phyloP scores from a whole-genome alignment of 2,888 invertebrate species.

The Synanthedon formicaeformis region DNA sequence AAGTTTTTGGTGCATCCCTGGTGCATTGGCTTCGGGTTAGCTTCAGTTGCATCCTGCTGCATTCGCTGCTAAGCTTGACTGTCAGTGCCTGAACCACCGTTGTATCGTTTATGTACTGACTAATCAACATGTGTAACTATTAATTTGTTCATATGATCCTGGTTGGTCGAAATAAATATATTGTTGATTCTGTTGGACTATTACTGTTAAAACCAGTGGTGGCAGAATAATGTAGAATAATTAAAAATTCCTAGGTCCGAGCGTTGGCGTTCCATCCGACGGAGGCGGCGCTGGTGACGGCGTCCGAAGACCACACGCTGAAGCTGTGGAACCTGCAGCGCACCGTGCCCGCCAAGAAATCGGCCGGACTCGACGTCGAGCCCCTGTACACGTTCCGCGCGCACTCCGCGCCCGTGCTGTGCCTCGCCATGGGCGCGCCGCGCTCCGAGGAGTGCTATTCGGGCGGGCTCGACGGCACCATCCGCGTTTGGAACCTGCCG shows the following conservation, averaged over 20 bases:
- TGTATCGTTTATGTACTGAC: too few relatives aligned
- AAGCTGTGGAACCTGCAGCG: constrained; percentile 99
- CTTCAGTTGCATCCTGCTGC: too few relatives aligned
- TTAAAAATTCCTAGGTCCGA: constrained; percentile 70
- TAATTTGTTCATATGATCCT: too few relatives aligned
- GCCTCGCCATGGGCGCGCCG: constrained; percentile 91
- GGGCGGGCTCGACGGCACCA: constrained; percentile 92
- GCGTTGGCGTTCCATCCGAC: constrained; percentile 94
- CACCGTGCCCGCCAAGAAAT: constrained; percentile 97
- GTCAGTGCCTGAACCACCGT: too few relatives aligned
- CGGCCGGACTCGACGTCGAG: constrained; percentile 96
- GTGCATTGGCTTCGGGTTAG: too few relatives aligned
- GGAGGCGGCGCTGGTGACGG: constrained; percentile 96
- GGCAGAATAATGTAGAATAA: not conserved
- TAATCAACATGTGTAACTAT: too few relatives aligned
- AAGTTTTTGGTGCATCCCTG: too few relatives aligned
- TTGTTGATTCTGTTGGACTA: too few relatives aligned
- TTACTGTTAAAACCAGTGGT: too few relatives aligned
- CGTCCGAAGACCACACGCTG: constrained; percentile 98
- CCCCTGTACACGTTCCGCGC: constrained; percentile 98
- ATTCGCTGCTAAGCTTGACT: too few relatives aligned
- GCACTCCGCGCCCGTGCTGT: constrained; percentile 94
- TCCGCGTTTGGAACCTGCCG: constrained; percentile 97
- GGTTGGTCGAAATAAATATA: too few relatives aligned
- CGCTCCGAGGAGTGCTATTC: constrained; percentile 97